Percentiles rank a stretch among this genome's conserved stretches.
phyloP scores from a whole-genome alignment of 2,888 invertebrate genomes.

The Eilema sororculum region DNA sequence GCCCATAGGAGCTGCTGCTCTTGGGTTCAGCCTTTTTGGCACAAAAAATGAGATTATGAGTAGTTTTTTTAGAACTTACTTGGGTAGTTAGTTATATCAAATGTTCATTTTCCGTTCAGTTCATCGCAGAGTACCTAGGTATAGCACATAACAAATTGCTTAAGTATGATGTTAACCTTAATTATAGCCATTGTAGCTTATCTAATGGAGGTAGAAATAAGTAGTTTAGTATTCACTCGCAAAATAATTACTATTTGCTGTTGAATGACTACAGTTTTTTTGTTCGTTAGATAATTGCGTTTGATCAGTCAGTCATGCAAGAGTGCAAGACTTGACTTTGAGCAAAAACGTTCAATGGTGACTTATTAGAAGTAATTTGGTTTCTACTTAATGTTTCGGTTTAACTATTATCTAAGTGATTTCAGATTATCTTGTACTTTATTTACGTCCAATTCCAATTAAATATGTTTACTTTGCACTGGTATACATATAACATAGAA shows the following conservation, averaged over 20 bases:
- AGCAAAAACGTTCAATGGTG: constrained; percentile 1
- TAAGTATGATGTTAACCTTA: not conserved
- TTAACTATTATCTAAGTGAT: too few relatives aligned
- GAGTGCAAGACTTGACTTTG: not conserved
- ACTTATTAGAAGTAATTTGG: constrained; percentile 13
- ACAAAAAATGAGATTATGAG: too few relatives aligned
- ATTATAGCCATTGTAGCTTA: not conserved
- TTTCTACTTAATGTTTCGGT: not conserved
- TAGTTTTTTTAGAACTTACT: too few relatives aligned
- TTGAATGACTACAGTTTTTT: constrained; percentile 2
- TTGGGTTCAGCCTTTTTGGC: too few relatives aligned
- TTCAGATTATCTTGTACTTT: not conserved
- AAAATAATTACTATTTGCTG: not conserved
- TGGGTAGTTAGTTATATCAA: too few relatives aligned
- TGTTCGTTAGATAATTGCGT: constrained; percentile 9
- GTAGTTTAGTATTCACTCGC: not conserved
- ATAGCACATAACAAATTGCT: too few relatives aligned
- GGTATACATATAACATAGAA: not conserved
- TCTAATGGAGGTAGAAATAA: not conserved
- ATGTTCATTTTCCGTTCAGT: too few relatives aligned
- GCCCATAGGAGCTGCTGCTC: too few relatives aligned
- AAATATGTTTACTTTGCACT: too few relatives aligned
- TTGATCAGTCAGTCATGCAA: constrained; percentile 22
- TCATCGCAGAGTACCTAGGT: too few relatives aligned
- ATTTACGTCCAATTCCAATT: not conserved